These are phyloP conservation scores for Hippopotamyrus pictus DNA, from an alignment of 2,797 vertebrate species.

Conservation along the genomic window DNA sequence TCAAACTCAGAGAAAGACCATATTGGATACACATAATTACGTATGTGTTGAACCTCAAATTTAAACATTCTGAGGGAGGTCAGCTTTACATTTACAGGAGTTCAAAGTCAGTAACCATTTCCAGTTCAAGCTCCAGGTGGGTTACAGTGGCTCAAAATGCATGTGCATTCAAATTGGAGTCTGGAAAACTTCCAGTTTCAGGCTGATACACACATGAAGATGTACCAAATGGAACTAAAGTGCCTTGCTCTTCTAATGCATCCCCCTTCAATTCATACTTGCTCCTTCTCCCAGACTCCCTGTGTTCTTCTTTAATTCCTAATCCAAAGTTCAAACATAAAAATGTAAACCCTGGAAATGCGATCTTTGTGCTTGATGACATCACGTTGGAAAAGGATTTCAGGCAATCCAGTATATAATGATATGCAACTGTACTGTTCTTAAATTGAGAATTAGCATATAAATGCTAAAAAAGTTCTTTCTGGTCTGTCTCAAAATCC, in stretches of 20 bases:
- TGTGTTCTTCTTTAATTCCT: slow-evolving; percentile 44
- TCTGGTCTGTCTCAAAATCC: slow-evolving; percentile 57
- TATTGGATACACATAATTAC: slow-evolving; percentile 42
- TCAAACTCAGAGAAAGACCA: slow-evolving; percentile 48
- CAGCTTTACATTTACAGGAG: slow-evolving; percentile 15
- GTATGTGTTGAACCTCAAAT: slow-evolving; percentile 40
- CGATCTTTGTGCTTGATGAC: neutral
- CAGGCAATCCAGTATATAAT: slow-evolving; percentile 25
- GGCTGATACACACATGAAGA: slow-evolving; percentile 36
- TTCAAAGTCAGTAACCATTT: slow-evolving; percentile 11
- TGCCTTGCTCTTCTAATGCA: slow-evolving; percentile 48
- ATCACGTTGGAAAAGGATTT: neutral
- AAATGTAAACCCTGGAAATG: slow-evolving; percentile 34
- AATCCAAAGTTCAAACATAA: slow-evolving; percentile 28
- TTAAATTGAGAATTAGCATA: slow-evolving; percentile 8
- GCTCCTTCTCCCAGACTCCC: slow-evolving; percentile 45
- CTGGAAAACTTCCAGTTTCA: slow-evolving; percentile 35
- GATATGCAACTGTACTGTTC: neutral
- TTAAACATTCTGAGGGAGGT: slow-evolving; percentile 41
- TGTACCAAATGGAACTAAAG: slow-evolving; percentile 61
- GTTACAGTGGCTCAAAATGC: slow-evolving; percentile 19
- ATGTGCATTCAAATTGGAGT: slow-evolving; percentile 24
- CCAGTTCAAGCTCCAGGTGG: slow-evolving; percentile 25
- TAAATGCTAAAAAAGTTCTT: slow-evolving; percentile 10
- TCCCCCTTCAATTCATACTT: neutral